phyloP scores from a whole-genome alignment of 2,888 invertebrate species.

The Lasius platythorax region DNA sequence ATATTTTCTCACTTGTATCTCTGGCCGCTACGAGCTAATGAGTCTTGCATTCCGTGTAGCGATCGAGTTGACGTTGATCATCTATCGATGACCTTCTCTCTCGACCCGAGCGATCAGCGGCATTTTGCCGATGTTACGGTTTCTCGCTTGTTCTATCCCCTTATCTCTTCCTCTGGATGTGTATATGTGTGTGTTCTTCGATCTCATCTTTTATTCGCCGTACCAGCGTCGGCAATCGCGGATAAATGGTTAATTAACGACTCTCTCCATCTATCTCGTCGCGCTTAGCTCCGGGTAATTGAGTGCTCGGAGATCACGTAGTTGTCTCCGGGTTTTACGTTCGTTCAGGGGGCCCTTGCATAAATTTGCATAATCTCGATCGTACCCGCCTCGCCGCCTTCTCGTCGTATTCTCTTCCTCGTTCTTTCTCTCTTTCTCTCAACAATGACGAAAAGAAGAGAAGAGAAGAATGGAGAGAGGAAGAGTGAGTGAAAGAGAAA shows the following conservation, averaged over 20 bases:
- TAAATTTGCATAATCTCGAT: conserved; percentile 71
- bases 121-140: conserved; percentile 17
- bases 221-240: conserved; percentile 44
- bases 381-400: conserved; percentile 44
- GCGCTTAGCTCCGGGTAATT: conserved; percentile 54
- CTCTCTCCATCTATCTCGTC: conserved; percentile 50
- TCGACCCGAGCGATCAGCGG: not conserved
- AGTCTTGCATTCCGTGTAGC: not conserved
- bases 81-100: conserved; percentile 32
- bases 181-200: conserved; percentile 7
- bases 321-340: conserved; percentile 63
- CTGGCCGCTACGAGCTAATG: not conserved
- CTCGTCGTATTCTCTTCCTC: conserved; percentile 30
- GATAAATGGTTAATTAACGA: conserved; percentile 58
- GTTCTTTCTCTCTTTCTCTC: conserved; percentile 17
- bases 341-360: conserved; percentile 57
- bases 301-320: conserved; percentile 64
- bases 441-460: conserved; percentile 25
- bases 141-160: conserved; percentile 10
- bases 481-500: conserved; percentile 2
- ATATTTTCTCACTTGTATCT: not conserved
- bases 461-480: conserved; percentile 13
- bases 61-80: conserved; percentile 19
- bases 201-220: conserved; percentile 50
- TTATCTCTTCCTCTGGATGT: not conserved